Percentiles rank a stretch among this genome's conserved stretches.
Evolutionary conservation across 2,888 invertebrate species (phyloP).

Genomic region (Dasysyrphus tricinctus): DNA sequence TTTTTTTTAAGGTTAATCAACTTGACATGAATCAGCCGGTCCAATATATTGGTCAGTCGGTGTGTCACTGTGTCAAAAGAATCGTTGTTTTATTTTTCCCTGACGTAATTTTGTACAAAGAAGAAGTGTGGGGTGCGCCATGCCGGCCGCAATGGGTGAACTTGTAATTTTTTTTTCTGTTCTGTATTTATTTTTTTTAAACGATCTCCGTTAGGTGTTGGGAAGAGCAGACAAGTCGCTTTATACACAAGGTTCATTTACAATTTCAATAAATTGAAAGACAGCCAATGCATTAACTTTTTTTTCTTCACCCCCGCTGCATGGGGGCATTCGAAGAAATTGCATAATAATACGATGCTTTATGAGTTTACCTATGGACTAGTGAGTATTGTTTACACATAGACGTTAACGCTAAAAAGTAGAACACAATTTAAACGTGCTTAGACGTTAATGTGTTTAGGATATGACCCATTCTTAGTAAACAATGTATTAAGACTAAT

Average conservation of each 20-base stretch:
- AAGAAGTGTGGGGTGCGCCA: neutral
- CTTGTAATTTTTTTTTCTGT: neutral
- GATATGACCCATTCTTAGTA: constrained; percentile 52
- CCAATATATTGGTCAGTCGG: constrained; percentile 21
- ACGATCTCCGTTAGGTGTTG: constrained; percentile 9
- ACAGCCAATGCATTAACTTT: constrained; percentile 37
- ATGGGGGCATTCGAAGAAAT: constrained; percentile 24
- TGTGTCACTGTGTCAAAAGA: constrained; percentile 64
- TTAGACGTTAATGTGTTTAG: constrained; percentile 55
- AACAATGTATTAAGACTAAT: constrained; percentile 48
- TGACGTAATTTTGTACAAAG: constrained; percentile 27
- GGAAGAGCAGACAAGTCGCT: constrained; percentile 44
- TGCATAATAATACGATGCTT: constrained; percentile 53
- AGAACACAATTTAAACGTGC: constrained; percentile 40
- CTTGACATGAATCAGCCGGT: constrained; percentile 58
- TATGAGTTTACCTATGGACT: constrained; percentile 42
- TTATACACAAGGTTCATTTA: neutral
- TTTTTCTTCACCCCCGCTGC: constrained; percentile 8
- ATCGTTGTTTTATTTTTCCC: constrained; percentile 25
- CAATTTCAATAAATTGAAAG: constrained; percentile 12
- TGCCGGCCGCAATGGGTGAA: neutral
- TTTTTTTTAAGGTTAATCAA: constrained; percentile 66
- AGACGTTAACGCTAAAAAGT: constrained; percentile 53
- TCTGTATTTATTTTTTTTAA: constrained; percentile 12
- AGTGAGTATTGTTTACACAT: constrained; percentile 41